Evolutionary conservation across 2,888 invertebrate genomes (phyloP), one percentile per base, ranked within the genome.

Genomic region (Chymomyza procnemis): DNA sequence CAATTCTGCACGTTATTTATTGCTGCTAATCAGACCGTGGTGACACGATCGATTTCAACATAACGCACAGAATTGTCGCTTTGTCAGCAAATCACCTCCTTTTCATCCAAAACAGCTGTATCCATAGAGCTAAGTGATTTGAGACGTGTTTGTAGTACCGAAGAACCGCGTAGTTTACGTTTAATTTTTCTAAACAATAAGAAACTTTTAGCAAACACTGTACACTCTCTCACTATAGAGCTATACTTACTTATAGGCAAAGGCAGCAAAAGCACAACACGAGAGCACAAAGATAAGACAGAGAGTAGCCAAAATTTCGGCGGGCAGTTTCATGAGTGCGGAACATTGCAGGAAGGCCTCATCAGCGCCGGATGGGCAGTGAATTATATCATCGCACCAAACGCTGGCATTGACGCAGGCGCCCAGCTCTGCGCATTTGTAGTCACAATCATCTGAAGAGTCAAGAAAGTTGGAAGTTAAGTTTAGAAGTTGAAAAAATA

Each of bases 51-150:
- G 85, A 97, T 94, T 92, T 97, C 96, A 90, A 96, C 96, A 92
- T 96, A 97, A 90, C 96, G 95, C 92, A 96, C 96, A 94, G 96
- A 96, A 95, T 96, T 96, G 94, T 96, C 96, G 95, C 95, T 96
- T 93, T 96, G 96, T 97, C 97, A 97, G 96, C 96, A 96, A 94
- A 96, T 96, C 92, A 96, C 95, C 91, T 96, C 96, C 91, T 96
- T 96, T 87, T 96, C 96, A 85, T 96, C 96, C 86, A 96, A 94
- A 74, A 96, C 95, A 75, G 95, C 96, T 76, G 96, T 96, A 91
- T 96, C 96, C 90, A 91, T 91, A 6, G 95, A 95, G 68, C 91
- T 91, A 61, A 96, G 92, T 78, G 96, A 96, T 89, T 96, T 96
- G 71, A 96, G 93, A 4, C 96, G 93, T 78, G 95, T 95, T 90